These are phyloP conservation scores for Pelobates fuscus DNA, from an alignment of 2,113 vertebrate species.

Conservation along the genomic window DNA sequence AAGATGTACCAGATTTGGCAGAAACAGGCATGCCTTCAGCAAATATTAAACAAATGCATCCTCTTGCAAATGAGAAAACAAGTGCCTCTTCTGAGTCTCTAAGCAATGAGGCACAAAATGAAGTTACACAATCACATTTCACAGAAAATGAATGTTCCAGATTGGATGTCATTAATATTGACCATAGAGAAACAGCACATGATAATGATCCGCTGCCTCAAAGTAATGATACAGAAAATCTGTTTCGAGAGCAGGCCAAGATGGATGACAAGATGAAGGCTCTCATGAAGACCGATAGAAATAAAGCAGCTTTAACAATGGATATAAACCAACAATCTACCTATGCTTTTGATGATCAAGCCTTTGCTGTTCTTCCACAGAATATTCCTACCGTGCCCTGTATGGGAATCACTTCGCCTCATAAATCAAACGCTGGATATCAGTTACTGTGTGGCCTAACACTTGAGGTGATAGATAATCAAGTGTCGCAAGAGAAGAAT, in stretches of 20 bases:
- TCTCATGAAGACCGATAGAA: slow-evolving; percentile 54
- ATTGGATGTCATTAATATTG: slow-evolving; percentile 5
- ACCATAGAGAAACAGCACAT: slow-evolving; percentile 46
- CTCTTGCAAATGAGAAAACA: not conserved
- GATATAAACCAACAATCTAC: slow-evolving; percentile 52
- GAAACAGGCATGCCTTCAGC: not conserved
- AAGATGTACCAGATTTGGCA: rapidly evolving
- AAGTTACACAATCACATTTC: slow-evolving; percentile 40
- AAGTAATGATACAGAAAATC: slow-evolving; percentile 43
- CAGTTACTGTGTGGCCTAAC: not conserved
- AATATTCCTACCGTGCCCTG: not conserved
- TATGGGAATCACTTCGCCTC: not conserved
- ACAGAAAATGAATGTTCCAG: slow-evolving; percentile 23
- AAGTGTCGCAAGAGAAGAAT: not conserved
- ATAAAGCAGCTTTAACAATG: slow-evolving; percentile 61
- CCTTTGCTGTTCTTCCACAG: not conserved
- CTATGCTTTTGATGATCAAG: slow-evolving; percentile 11
- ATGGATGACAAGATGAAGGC: slow-evolving; percentile 47
- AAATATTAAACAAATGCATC: slow-evolving; percentile 29
- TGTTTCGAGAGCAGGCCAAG: slow-evolving; percentile 41
- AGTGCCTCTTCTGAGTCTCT: rapidly evolving
- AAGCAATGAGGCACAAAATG: slow-evolving; percentile 19
- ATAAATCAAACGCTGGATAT: not conserved
- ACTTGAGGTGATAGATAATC: not conserved
- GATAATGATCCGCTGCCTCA: slow-evolving; percentile 50